phyloP scores from a whole-genome alignment of 2,888 invertebrate species.

The Baccha elongata region DNA sequence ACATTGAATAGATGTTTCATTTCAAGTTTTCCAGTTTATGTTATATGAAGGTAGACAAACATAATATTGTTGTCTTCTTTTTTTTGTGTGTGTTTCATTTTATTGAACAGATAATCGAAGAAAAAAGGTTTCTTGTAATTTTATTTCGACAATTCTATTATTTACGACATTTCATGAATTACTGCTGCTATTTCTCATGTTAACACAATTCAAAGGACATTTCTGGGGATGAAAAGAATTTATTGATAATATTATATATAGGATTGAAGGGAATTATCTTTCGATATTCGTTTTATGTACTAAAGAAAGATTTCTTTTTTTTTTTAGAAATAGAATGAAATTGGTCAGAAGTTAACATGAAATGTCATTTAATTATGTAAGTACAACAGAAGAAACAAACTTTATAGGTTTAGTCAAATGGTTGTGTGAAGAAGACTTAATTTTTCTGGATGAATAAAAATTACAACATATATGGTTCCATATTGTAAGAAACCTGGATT shows the following conservation, averaged over 20 bases:
- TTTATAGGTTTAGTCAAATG: too few relatives aligned
- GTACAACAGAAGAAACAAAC: too few relatives aligned
- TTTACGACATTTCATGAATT: constrained; percentile 24
- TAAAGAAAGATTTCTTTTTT: too few relatives aligned
- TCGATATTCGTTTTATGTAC: too few relatives aligned
- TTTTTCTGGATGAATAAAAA: too few relatives aligned
- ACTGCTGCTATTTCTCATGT: background rate
- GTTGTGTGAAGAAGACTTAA: too few relatives aligned
- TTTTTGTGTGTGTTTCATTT: background rate
- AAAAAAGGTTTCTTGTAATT: constrained; percentile 44
- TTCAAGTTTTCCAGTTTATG: constrained; percentile 24
- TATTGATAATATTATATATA: constrained; percentile 16
- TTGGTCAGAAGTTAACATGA: too few relatives aligned
- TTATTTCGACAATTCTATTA: constrained; percentile 53
- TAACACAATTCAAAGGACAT: background rate
- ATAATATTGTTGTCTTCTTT: background rate
- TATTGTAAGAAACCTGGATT: too few relatives aligned
- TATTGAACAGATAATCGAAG: background rate
- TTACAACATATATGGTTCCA: too few relatives aligned
- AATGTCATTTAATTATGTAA: too few relatives aligned
- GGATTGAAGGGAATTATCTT: too few relatives aligned
- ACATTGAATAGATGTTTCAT: constrained; percentile 9
- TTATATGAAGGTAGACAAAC: background rate
- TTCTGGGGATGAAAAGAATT: background rate
- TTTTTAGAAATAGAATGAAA: too few relatives aligned